Evolutionary conservation across 2,888 invertebrate species (phyloP), one percentile per base, ranked within the genome.

Genomic region (Pristionchus maxplancki): DNA sequence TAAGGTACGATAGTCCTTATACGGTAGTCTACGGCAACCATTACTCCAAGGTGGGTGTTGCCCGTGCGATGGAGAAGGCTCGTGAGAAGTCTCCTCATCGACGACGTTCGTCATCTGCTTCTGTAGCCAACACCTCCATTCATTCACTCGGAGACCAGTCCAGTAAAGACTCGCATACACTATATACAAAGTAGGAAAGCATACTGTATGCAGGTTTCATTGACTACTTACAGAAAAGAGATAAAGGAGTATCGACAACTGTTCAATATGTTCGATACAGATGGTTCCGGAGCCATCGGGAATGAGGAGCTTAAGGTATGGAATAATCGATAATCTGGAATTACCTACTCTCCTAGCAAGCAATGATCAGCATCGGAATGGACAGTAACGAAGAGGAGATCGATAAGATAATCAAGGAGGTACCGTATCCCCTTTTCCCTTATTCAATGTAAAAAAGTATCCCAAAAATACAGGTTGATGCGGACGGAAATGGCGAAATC

Each of bases 401-500:
- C 71, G 94, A 94, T 87, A 91, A 74, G 87, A 74, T 87, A 31
- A 74, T 67, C 31, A 74, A 71, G 28, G 74, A 74, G 87, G 74
- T 50, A 40, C 40, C 28, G 64, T 62, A 67, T 1, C 17, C 78
- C 24, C 3, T 31, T 11, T 31, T 28, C 64, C 31, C 28, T 48
- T 13, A 11, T 31, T 34, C 44, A 44, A 8, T 24, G 6, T 4
- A 0, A n/a, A 58, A n/a, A n/a, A 24, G n/a, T 15, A 20, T 24
- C 58, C 4, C 58, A 24, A 20, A 24, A 58, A 58, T 4, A 50
- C 86, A 94, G 94, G 93, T 94, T 11, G 94, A 94, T 88, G 94
- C 94, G 13, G 94, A 94, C 89, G 94, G 94, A 0, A 94, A 94
- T 74, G 94, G 94, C 4, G 94, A 95, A 88, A 95, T 94, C 78